Percentiles rank a stretch among this genome's conserved stretches.
Conservation (phyloP, 2,888 invertebrate species). For the Diarsia brunnea region DNA sequence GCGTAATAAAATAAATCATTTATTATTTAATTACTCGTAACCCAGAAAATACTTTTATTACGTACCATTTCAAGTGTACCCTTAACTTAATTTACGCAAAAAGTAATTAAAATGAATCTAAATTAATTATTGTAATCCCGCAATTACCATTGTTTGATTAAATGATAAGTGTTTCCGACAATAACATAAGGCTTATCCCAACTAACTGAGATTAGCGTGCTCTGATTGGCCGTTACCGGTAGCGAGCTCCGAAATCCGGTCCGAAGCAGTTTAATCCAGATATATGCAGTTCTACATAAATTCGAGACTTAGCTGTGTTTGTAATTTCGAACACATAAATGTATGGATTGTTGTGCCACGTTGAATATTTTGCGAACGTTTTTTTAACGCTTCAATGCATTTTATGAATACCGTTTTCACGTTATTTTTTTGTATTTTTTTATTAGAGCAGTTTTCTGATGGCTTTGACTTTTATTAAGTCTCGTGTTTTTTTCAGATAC, state of each 20-base stretch:
- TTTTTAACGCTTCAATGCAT: slow-evolving; percentile 8
- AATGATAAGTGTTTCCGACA: slow-evolving; percentile 52
- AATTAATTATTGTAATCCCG: slow-evolving; percentile 26
- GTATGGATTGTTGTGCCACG: slow-evolving; percentile 30
- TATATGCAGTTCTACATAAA: slow-evolving; percentile 78
- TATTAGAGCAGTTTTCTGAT: slow-evolving; percentile 5
- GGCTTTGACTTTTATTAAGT: slow-evolving; percentile 3
- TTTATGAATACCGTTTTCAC: slow-evolving; percentile 21
- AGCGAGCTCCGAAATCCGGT: slow-evolving; percentile 71
- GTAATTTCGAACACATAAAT: slow-evolving; percentile 34
- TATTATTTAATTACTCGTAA: slow-evolving; percentile 32
- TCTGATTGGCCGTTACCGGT: slow-evolving; percentile 74
- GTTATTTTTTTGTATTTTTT: background rate
- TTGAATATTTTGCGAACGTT: slow-evolving; percentile 20
- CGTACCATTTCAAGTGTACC: slow-evolving; percentile 1
- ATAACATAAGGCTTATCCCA: slow-evolving; percentile 65
- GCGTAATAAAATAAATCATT: slow-evolving; percentile 46
- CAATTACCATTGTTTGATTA: slow-evolving; percentile 46
- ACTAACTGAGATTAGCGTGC: slow-evolving; percentile 69
- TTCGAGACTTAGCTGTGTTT: slow-evolving; percentile 59
- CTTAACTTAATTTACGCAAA: background rate
- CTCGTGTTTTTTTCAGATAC: background rate
- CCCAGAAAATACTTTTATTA: slow-evolving; percentile 13
- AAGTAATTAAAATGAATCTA: slow-evolving; percentile 3
- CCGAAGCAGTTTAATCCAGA: slow-evolving; percentile 74